phyloP scores from a whole-genome alignment of 2,797 vertebrate species.

The Dryobates pubescens region DNA sequence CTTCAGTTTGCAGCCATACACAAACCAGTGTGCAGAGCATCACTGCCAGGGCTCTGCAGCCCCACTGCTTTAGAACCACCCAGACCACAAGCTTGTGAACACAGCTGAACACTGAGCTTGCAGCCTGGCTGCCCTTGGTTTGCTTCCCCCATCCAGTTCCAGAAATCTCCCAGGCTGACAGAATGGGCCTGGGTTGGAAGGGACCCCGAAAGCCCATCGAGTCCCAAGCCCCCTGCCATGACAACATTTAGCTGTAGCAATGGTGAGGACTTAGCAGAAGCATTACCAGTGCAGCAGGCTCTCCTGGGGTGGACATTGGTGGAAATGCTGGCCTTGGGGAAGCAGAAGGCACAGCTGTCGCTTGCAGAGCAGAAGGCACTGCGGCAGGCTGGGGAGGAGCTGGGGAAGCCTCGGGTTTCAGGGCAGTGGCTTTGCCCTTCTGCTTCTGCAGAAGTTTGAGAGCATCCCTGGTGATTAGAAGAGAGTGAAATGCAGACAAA shows the following conservation, averaged over 20 bases:
- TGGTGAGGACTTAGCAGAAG: neutral
- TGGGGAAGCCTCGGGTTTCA: constrained; percentile 52
- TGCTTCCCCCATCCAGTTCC: neutral
- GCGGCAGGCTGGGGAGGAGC: constrained; percentile 9
- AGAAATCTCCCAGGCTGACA: neutral
- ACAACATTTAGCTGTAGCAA: neutral
- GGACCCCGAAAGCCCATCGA: no score
- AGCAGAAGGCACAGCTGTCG: constrained; percentile 45
- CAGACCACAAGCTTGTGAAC: neutral
- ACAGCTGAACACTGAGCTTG: neutral
- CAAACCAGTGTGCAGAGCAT: neutral
- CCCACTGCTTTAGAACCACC: neutral
- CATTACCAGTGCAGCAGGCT: constrained; percentile 84
- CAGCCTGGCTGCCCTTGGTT: neutral
- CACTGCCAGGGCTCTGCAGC: neutral
- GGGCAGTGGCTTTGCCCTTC: constrained; percentile 50
- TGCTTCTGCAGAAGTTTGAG: constrained; percentile 86
- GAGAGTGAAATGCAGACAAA: neutral
- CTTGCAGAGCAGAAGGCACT: neutral
- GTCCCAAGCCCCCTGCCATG: no score
- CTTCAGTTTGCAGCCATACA: neutral
- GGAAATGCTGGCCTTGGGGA: constrained; percentile 84
- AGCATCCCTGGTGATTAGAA: constrained; percentile 85
- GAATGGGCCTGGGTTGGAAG: no score
- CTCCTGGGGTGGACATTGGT: constrained; percentile 86